Evolutionary conservation across 64 coral and sea anemone species (phyloP).

Genomic region (Stylophora pistillata): DNA sequence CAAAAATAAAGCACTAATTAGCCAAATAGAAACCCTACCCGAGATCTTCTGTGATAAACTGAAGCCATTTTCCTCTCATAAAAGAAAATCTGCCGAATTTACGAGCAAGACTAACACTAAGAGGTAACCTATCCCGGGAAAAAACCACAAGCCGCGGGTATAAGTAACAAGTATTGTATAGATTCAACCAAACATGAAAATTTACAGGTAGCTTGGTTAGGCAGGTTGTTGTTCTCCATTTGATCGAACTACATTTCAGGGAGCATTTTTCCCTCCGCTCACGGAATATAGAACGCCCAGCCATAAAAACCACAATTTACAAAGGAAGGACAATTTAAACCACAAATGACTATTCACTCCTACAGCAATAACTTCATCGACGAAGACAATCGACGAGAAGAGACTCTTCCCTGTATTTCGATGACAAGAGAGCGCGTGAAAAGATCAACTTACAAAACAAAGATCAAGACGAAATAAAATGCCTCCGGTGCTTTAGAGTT

Average conservation of each 20-base stretch:
- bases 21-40: too few species aligned
- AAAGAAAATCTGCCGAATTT: too few species aligned
- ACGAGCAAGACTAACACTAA: too few species aligned
- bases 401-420: neutral
- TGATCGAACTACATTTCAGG: neutral
- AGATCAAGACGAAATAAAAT: neutral
- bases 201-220: constrained; percentile 1
- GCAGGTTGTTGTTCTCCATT: too few species aligned
- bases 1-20: too few species aligned
- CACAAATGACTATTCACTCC: neutral
- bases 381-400: neutral
- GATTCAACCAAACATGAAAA: neutral
- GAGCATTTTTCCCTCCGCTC: neutral
- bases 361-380: neutral
- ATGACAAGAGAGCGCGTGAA: neutral
- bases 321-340: neutral
- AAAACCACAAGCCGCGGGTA: constrained; percentile 1
- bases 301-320: neutral
- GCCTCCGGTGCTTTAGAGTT: too few species aligned
- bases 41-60: too few species aligned
- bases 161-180: neutral
- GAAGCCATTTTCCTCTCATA: too few species aligned
- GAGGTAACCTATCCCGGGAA: constrained; percentile 3
- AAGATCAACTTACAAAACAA: neutral
- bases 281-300: neutral